Evolutionary conservation across 1,140 invertebrate species (phyloP).

Genomic region (Euglossa dilemma): DNA sequence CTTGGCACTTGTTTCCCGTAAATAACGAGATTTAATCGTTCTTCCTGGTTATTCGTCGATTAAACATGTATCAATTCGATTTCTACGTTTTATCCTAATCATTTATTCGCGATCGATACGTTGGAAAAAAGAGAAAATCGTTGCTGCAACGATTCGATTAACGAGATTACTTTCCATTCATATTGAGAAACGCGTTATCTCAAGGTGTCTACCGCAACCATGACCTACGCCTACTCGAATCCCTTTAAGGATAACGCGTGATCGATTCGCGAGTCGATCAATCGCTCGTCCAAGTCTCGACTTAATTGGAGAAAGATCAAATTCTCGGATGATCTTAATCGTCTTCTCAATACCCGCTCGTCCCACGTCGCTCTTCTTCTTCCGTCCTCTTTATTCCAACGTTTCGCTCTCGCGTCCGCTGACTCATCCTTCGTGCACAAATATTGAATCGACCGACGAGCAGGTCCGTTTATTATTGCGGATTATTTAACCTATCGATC

Average conservation of each 20-base stretch:
- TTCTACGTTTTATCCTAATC: neutral
- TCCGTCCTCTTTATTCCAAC: neutral
- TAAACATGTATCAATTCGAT: neutral
- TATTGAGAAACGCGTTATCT: neutral
- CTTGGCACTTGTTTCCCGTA: neutral
- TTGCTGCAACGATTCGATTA: too few species aligned
- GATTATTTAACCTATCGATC: constrained; percentile 29
- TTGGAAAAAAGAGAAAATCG: too few species aligned
- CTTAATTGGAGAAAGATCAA: constrained; percentile 30
- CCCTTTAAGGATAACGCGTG: constrained; percentile 15
- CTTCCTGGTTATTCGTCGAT: too few species aligned
- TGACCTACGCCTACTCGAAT: neutral
- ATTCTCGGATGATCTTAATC: constrained; percentile 53
- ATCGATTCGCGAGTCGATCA: neutral
- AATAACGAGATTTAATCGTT: neutral
- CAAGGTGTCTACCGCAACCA: neutral
- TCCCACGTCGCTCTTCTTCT: constrained; percentile 24
- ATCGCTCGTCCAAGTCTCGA: constrained; percentile 10
- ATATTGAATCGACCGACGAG: constrained; percentile 37
- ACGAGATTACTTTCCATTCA: neutral
- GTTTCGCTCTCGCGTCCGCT: neutral
- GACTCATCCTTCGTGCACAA: constrained; percentile 10
- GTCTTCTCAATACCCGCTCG: constrained; percentile 13
- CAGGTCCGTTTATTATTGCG: constrained; percentile 24
- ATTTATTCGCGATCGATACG: too few species aligned